Percentiles rank a stretch among this genome's conserved stretches.
These are phyloP conservation scores for Troides helena DNA, from an alignment of 2,888 invertebrate genomes.

Conservation along the genomic window DNA sequence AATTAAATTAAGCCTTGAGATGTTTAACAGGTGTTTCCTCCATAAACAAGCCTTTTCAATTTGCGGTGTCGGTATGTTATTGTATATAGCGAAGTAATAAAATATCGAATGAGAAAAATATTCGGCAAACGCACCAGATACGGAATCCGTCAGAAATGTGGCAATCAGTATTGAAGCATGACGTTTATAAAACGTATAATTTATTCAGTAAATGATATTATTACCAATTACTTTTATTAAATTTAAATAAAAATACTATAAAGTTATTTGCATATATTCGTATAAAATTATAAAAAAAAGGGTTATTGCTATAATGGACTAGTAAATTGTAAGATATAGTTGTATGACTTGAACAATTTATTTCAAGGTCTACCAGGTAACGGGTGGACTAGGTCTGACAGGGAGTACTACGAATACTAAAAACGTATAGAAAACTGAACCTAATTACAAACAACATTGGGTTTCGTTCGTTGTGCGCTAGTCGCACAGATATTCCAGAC, in stretches of 20 bases:
- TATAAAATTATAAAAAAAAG: neutral
- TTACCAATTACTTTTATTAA: neutral
- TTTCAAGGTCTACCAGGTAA: slow-evolving; percentile 45
- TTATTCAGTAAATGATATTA: neutral
- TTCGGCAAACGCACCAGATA: neutral
- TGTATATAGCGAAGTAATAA: neutral
- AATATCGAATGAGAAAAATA: slow-evolving; percentile 1
- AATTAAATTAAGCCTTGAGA: slow-evolving; percentile 6
- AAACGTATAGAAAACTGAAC: slow-evolving; percentile 63
- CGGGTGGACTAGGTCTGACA: slow-evolving; percentile 41
- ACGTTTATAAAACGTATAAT: neutral
- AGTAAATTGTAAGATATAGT: neutral
- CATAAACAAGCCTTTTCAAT: slow-evolving; percentile 5
- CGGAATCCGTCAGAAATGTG: too few species aligned
- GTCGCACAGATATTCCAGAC: slow-evolving; percentile 71
- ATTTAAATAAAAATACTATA: neutral
- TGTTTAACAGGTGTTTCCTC: slow-evolving; percentile 8
- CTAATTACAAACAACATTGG: slow-evolving; percentile 66
- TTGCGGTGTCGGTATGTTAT: neutral
- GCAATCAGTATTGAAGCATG: neutral
- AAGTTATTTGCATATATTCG: too few species aligned
- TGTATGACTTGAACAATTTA: slow-evolving; percentile 20
- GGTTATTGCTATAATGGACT: neutral
- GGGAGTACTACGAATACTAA: slow-evolving; percentile 38
- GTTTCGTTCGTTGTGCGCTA: slow-evolving; percentile 69